Evolutionary conservation across 1,140 invertebrate genomes (phyloP).

Genomic region (Diploscapter pachys): DNA sequence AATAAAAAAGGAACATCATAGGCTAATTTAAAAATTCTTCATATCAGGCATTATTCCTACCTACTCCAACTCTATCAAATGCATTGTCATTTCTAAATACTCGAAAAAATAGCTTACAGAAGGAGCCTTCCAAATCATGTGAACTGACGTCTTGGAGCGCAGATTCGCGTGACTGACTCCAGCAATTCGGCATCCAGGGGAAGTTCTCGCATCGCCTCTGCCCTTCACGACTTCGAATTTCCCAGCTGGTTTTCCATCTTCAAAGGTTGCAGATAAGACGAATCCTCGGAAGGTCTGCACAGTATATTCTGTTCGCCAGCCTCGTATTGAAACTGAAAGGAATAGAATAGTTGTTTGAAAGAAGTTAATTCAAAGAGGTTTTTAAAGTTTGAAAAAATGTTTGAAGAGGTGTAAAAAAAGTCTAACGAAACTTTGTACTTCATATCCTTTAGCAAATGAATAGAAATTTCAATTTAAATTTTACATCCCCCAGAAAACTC

Average conservation of each 20-base stretch:
- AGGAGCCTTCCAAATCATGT: constrained; percentile 82
- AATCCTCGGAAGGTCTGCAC: constrained; percentile 78
- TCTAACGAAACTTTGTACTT: too few species aligned
- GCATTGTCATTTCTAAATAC: too few species aligned
- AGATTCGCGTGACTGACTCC: constrained; percentile 75
- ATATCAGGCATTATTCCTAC: too few species aligned
- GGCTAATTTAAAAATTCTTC: too few species aligned
- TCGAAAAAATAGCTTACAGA: constrained; percentile 45
- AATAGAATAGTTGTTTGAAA: too few species aligned
- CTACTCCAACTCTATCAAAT: neutral
- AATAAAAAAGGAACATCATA: too few species aligned
- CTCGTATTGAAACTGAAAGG: constrained; percentile 71
- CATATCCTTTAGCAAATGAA: too few species aligned
- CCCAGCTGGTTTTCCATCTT: constrained; percentile 54
- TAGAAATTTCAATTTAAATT: too few species aligned
- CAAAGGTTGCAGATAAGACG: constrained; percentile 73
- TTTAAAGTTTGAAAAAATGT: too few species aligned
- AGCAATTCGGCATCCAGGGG: constrained; percentile 79
- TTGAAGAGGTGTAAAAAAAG: too few species aligned
- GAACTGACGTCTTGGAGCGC: constrained; percentile 77
- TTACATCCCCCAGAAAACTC: too few species aligned
- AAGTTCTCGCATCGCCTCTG: constrained; percentile 73
- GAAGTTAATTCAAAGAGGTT: too few species aligned
- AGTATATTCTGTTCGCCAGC: constrained; percentile 70
- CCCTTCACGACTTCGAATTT: constrained; percentile 16